Conservation (phyloP, 2,113 vertebrate species). For the Poecilia latipinna region DNA sequence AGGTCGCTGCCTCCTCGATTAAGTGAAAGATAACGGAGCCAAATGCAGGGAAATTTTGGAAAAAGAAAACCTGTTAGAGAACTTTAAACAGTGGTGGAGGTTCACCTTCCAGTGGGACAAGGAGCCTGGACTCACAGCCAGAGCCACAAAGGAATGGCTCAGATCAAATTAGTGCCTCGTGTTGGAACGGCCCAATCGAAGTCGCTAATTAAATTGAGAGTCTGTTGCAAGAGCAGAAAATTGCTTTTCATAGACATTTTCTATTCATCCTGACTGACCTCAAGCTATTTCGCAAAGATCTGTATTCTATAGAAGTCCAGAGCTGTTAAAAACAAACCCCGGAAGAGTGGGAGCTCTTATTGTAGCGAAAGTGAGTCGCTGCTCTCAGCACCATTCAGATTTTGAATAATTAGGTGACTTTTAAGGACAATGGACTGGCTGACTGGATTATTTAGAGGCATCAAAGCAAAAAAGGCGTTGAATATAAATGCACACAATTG, state of each 20-base stretch:
- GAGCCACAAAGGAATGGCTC: not conserved
- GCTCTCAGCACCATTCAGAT: not conserved
- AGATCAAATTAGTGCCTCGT: not conserved
- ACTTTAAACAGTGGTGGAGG: not conserved
- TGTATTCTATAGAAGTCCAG: not conserved
- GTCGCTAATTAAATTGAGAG: not conserved
- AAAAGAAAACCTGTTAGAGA: not conserved
- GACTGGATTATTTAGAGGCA: not conserved
- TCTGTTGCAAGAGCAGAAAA: not conserved
- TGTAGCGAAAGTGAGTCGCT: not conserved
- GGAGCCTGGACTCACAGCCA: not conserved
- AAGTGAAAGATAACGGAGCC: no score
- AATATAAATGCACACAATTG: not conserved
- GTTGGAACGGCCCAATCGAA: not conserved
- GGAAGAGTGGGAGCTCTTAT: not conserved
- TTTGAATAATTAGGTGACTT: not conserved
- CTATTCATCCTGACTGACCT: not conserved
- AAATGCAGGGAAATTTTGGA: no score
- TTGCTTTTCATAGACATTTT: not conserved
- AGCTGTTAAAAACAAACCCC: not conserved
- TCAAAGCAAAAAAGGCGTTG: not conserved
- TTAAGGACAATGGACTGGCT: not conserved
- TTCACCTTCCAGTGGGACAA: not conserved
- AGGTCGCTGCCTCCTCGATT: no score
- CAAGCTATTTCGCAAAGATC: not conserved